A percentile compares a stretch with the other conserved stretches of the same genome.
phyloP scores from a whole-genome alignment of 2,797 vertebrate genomes.

The Allobates femoralis region DNA sequence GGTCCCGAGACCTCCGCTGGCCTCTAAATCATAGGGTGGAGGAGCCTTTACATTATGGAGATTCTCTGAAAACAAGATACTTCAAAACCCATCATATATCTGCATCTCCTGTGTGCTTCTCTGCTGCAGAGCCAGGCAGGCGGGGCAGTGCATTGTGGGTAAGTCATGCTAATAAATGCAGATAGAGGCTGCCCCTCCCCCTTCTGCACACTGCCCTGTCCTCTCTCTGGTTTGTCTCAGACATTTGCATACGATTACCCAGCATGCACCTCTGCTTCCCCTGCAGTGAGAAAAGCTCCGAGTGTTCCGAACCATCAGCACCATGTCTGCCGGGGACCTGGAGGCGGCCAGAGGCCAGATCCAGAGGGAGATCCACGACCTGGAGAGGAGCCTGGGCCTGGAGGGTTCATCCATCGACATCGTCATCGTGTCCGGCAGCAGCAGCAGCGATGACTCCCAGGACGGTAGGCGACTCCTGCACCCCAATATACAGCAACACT shows the following conservation, averaged over 20 bases:
- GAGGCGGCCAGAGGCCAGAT: constrained; percentile 77
- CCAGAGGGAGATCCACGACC: constrained; percentile 78
- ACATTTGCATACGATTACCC: constrained; percentile 48
- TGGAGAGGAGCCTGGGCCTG: constrained; percentile 77
- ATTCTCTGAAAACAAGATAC: too few relatives aligned
- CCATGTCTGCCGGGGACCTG: constrained; percentile 66
- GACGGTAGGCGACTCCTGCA: constrained; percentile 64
- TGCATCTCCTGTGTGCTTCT: neutral
- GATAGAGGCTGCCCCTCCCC: neutral
- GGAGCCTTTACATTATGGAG: too few relatives aligned
- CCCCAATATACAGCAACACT: too few relatives aligned
- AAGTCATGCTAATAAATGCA: constrained; percentile 48
- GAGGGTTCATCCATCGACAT: neutral
- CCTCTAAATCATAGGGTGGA: too few relatives aligned
- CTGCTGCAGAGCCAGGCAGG: neutral
- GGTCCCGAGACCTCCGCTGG: too few relatives aligned
- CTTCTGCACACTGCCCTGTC: neutral
- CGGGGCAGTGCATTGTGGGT: constrained; percentile 37
- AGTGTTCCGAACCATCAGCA: neutral
- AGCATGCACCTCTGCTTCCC: constrained; percentile 24
- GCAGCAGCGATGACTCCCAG: constrained; percentile 55
- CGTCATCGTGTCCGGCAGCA: constrained; percentile 38
- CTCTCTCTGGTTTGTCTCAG: neutral
- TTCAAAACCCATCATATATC: too few relatives aligned
- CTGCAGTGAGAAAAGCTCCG: neutral